A percentile compares a stretch with the other conserved stretches of the same genome.
phyloP scores from a whole-genome alignment of 2,888 invertebrate species.

The Argyra leucocephala region DNA sequence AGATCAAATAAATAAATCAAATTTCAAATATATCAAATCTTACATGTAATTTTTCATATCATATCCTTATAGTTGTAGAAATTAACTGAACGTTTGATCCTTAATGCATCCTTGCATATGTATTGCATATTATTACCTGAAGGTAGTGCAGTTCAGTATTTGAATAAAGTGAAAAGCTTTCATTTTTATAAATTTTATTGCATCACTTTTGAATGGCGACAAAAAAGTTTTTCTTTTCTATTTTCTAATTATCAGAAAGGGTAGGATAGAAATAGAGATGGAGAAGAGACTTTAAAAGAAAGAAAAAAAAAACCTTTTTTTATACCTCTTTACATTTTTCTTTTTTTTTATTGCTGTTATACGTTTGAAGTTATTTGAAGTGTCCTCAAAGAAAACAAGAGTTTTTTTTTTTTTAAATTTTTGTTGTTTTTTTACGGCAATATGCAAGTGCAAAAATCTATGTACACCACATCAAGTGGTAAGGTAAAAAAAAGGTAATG shows the following conservation, averaged over 20 bases:
- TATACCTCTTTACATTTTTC: too few species aligned
- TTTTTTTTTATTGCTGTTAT: too few species aligned
- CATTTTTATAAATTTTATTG: background rate
- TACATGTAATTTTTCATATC: too few species aligned
- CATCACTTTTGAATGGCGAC: background rate
- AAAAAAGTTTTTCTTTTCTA: background rate
- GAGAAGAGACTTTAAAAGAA: background rate
- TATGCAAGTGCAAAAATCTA: background rate
- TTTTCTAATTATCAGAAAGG: too few species aligned
- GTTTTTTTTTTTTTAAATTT: too few species aligned
- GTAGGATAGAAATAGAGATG: background rate
- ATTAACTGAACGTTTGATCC: too few species aligned
- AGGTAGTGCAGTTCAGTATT: background rate
- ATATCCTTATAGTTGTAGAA: too few species aligned
- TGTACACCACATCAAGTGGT: background rate
- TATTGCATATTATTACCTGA: background rate
- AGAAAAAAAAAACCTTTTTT: too few species aligned
- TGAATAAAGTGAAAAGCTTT: background rate
- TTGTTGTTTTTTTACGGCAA: constrained; percentile 6
- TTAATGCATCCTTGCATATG: too few species aligned
- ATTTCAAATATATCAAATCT: too few species aligned
- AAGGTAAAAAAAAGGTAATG: background rate
- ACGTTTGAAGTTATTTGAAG: background rate
- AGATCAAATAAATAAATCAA: too few species aligned
- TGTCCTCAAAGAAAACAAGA: background rate